Base-by-base conservation (phyloP, 2,797 vertebrate genomes). In the Hydrolagus colliei region DNA sequence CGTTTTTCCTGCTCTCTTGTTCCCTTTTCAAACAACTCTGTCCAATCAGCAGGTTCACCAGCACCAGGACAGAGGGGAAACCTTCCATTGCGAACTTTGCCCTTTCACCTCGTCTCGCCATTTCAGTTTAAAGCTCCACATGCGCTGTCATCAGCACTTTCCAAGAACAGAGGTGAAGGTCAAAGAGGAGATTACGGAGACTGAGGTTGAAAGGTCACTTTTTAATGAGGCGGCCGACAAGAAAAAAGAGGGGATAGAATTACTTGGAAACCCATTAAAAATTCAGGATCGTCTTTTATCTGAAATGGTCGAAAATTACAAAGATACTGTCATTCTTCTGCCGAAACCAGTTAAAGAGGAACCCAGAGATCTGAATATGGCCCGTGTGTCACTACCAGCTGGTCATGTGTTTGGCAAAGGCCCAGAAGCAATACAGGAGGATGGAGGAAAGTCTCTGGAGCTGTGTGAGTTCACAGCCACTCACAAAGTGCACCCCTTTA, bases 131-230 rank as follows among this genome's bases (percentile, higher is more conserved):
- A 99, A 99, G 92, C 97, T 99, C 89, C 98, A 99, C 93, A 99
- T 99, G 98, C 97, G 98, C 90, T 99, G 98, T 93, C 98, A 99
- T 92, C 98, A 99, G 92, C 98, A 99, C 94, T 99, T 99, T 93
- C 96, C 98, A 87, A 95, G 96, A 92, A 94, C 95, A 88, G 98
- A 98, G 92, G 93, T 97, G 93, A 97, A 97, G 94, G 97, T 99
- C 92, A 99, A 99, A 93, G 97, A 99, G 92, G 98, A 99, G 92
- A 94, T 95, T 90, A 94, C 94, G 91, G 97, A 99, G 93, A 95
- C 95, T 27, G 98, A 95, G 88, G 94, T 94, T 87, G 98, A 97
- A 91, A 95, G 94, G 86, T 95, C 95, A 86, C 93, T 95, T 92
- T 94, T 96, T 89, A 96, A 93, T 88, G 96, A 95, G 91, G 91